Percentiles rank a stretch among this genome's conserved stretches.
phyloP scores from a whole-genome alignment of 37 sponge, comb jelly and placozoan species.

The Mnemiopsis leidyi region DNA sequence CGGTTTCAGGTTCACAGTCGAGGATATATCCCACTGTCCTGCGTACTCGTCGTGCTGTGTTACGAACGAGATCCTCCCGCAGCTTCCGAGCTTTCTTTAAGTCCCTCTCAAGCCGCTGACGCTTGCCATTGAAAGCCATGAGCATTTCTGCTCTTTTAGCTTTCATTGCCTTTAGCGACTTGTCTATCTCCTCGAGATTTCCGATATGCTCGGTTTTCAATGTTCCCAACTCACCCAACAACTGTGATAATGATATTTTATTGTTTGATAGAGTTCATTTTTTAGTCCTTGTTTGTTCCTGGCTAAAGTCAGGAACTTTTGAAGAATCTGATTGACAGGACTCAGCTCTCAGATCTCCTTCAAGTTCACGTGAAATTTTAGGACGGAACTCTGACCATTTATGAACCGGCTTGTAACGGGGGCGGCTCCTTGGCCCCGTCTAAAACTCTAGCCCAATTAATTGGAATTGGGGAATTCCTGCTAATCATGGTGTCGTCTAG shows the following conservation, averaged over 20 bases:
- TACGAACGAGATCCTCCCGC: too few relatives aligned
- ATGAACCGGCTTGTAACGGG: background rate
- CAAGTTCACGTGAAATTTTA: too few relatives aligned
- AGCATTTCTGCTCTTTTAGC: background rate
- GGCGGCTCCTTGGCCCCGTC: background rate
- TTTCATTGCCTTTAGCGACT: background rate
- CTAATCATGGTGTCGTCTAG: background rate
- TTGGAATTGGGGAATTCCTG: background rate
- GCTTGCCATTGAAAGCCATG: background rate
- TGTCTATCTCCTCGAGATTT: background rate
- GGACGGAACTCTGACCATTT: too few relatives aligned
- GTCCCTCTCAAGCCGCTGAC: background rate
- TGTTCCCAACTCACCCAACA: background rate
- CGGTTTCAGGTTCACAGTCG: too few relatives aligned
- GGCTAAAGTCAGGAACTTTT: too few relatives aligned
- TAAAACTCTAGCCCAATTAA: background rate
- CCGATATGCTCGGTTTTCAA: background rate
- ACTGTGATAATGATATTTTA: too few relatives aligned
- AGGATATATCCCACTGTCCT: too few relatives aligned
- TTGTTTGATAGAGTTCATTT: too few relatives aligned
- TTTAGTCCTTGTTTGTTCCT: too few relatives aligned
- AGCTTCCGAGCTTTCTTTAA: background rate
- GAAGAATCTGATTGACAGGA: too few relatives aligned
- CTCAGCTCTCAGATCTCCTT: too few relatives aligned
- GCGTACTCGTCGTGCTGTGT: too few relatives aligned